phyloP scores from a whole-genome alignment of 1,140 invertebrate species.

The Prorops nasuta region DNA sequence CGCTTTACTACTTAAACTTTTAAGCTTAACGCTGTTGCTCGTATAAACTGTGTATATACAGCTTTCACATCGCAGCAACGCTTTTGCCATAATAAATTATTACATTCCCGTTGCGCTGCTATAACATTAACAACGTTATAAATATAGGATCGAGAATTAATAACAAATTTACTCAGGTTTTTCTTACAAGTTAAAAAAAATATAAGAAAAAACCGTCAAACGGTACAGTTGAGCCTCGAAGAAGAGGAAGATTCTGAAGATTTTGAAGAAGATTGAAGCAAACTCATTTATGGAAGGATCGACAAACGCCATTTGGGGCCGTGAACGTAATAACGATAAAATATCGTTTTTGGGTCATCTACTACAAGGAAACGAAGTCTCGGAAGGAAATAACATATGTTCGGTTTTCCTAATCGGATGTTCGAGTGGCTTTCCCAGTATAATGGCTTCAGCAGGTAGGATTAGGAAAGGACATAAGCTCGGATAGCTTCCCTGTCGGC shows the following conservation, averaged over 20 bases:
- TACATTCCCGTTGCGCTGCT: too few relatives aligned
- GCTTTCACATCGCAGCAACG: too few relatives aligned
- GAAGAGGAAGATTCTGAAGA: conserved; percentile 7
- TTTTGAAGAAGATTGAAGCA: conserved; percentile 14
- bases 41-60: too few relatives aligned
- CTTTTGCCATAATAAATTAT: too few relatives aligned
- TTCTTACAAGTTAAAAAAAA: too few relatives aligned
- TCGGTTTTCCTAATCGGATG: conserved; percentile 38
- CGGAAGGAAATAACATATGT: conserved; percentile 34
- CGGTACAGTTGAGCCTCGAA: conserved; percentile 1
- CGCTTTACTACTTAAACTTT: too few relatives aligned
- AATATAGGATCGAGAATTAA: too few relatives aligned
- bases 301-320: conserved; percentile 15
- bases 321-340: conserved; percentile 32
- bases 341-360: conserved; percentile 20
- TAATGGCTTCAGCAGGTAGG: conserved; percentile 28
- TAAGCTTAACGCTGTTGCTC: too few relatives aligned
- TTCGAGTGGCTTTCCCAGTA: conserved; percentile 34
- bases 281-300: conserved; percentile 26
- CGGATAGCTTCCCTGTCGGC: conserved; percentile 28
- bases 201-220: too few relatives aligned
- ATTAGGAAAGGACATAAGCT: conserved; percentile 29
- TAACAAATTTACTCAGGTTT: too few relatives aligned
- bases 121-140: too few relatives aligned
- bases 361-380: background rate